Base-by-base conservation (phyloP, 2,113 vertebrate genomes). In the Myotis brandtii region DNA sequence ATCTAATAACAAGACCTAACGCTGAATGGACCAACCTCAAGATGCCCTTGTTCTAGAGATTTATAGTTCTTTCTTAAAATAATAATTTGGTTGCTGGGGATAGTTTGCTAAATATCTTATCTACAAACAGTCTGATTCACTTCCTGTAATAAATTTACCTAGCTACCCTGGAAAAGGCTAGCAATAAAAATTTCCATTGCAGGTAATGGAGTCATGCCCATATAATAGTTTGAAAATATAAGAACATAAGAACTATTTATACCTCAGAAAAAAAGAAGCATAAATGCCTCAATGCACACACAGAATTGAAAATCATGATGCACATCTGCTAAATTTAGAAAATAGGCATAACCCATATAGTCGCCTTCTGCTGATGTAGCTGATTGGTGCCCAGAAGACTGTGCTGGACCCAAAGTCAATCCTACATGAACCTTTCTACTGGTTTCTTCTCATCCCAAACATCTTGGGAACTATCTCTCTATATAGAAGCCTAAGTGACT, bases 61-160 rank as follows among this genome's bases (percentile, higher is more conserved):
- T 96, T 95, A 92, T 12, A 84, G 43, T 20, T 95, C 43, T 82
- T 93, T 83, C 73, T 97, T 85, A 95, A 83, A 50, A 86, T 84
- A 95, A 95, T 88, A 77, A 94, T 77, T 93, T 84, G 32, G 43
- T 80, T 94, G 27, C 69, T 95, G 34, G 62, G 30, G 16, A 90
- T 54, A 89, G 40, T 79, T 93, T 64, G 52, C 37, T 89, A 92
- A 96, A 91, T 93, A 90, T 94, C 94, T 91, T 84, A 95, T 89
- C 50, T 59, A 23, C 43, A 93, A 96, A 93, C 62, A 92, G 48
- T 37, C 64, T 92, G 66, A 95, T 88, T 97, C 25, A 93, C 46
- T 90, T 90, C 67, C 93, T 87, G 6, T 56, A 95, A 96, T 96
- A 97, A 83, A 91, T 93, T 81, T 95, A 69, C 69, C 91, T 62